Evolutionary conservation across 2,797 vertebrate genomes (phyloP).

Genomic region (Labroides dimidiatus): DNA sequence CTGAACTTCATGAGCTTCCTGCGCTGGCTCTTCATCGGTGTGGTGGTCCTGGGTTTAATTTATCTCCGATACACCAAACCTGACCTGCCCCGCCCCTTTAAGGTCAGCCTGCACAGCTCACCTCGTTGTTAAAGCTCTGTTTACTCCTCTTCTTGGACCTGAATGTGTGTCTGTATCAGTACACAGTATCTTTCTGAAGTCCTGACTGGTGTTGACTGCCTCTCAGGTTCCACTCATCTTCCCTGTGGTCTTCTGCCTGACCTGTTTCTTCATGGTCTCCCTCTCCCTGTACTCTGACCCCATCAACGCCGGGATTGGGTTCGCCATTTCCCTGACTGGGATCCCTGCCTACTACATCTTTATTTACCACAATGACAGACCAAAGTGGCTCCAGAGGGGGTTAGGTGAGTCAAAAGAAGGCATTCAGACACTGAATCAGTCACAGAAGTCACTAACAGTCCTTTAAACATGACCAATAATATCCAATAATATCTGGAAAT

Average conservation of each 20-base stretch:
- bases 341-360: conserved; percentile 96
- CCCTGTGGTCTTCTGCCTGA: conserved; percentile 91
- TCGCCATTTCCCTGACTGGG: conserved; percentile 92
- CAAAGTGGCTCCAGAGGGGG: conserved; percentile 78
- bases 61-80: conserved; percentile 94
- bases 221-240: conserved; percentile 94
- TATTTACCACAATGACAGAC: conserved; percentile 88
- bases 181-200: too few species aligned
- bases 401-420: conserved; percentile 69
- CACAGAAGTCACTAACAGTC: too few species aligned
- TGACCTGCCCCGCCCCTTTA: conserved; percentile 95
- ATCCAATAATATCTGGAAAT: too few species aligned
- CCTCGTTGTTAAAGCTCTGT: background rate
- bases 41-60: conserved; percentile 93
- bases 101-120: conserved; percentile 81
- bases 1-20: conserved; percentile 98
- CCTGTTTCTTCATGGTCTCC: conserved; percentile 95
- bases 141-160: background rate
- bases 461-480: too few species aligned
- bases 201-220: background rate
- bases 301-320: conserved; percentile 94
- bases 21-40: conserved; percentile 97
- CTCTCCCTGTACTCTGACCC: conserved; percentile 96
- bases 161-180: background rate
- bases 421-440: too few species aligned